Evolutionary conservation across 2,113 vertebrate genomes (phyloP).

Genomic region (Vireo altiloquus): DNA sequence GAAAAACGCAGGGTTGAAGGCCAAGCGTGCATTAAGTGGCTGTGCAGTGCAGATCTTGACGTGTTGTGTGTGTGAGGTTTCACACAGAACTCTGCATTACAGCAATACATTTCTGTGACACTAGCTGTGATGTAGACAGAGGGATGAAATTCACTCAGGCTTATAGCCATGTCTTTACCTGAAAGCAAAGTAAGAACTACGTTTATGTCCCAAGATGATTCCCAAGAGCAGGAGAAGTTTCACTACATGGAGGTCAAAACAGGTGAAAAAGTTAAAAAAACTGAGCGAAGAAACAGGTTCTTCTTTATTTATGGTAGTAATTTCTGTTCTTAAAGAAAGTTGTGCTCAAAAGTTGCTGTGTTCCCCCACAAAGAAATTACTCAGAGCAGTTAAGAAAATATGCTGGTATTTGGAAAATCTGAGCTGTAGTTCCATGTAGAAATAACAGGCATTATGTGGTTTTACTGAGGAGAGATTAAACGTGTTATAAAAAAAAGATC

Average conservation of each 20-base stretch:
- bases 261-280: neutral
- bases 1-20: neutral
- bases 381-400: neutral
- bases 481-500: neutral
- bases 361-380: neutral
- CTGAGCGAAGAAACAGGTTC: accelerated
- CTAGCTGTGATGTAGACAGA: neutral
- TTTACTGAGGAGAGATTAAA: neutral
- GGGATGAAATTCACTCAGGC: neutral
- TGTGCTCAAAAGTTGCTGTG: neutral
- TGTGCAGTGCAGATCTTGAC: neutral
- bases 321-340: neutral
- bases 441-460: neutral
- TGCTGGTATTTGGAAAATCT: neutral
- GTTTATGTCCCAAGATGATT: neutral
- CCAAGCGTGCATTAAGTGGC: neutral
- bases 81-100: neutral
- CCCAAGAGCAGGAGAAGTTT: neutral
- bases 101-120: neutral
- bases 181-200: neutral
- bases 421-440: neutral
- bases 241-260: neutral
- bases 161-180: neutral
- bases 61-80: neutral
- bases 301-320: neutral